Percentiles rank a stretch among this genome's conserved stretches.
Conservation (phyloP, 2,888 invertebrate species). For the Stegophylla sp. region DNA sequence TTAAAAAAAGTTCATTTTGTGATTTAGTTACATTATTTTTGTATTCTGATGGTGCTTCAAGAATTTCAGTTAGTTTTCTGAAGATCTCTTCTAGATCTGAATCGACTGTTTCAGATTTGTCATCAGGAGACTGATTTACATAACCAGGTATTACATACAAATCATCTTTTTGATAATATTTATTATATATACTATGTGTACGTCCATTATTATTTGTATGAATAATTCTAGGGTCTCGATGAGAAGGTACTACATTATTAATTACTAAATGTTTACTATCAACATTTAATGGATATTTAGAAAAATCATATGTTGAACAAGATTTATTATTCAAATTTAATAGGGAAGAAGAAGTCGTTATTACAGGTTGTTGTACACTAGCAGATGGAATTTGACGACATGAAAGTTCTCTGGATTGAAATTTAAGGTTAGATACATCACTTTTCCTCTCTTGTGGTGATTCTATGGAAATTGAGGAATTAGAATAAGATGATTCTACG, state of each 20-base stretch:
- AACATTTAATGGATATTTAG: not conserved
- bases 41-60: not conserved
- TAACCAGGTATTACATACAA: too few species aligned
- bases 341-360: not conserved
- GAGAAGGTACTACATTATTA: not conserved
- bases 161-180: conserved; percentile 7
- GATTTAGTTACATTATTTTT: not conserved
- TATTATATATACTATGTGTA: conserved; percentile 6
- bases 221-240: not conserved
- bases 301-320: not conserved
- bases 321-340: conserved; percentile 6
- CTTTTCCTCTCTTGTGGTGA: not conserved
- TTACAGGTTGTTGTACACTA: conserved; percentile 1
- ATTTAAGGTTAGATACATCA: not conserved
- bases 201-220: not conserved
- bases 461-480: not conserved
- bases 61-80: not conserved
- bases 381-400: conserved; percentile 9
- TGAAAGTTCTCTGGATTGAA: not conserved
- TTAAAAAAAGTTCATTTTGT: not conserved
- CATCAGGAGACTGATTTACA: not conserved
- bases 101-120: not conserved
- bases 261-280: not conserved
- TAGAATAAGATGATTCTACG: conserved; percentile 10
- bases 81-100: conserved; percentile 16